Conservation (phyloP, 2,888 invertebrate species). For the Caenorhabditis sinica region DNA sequence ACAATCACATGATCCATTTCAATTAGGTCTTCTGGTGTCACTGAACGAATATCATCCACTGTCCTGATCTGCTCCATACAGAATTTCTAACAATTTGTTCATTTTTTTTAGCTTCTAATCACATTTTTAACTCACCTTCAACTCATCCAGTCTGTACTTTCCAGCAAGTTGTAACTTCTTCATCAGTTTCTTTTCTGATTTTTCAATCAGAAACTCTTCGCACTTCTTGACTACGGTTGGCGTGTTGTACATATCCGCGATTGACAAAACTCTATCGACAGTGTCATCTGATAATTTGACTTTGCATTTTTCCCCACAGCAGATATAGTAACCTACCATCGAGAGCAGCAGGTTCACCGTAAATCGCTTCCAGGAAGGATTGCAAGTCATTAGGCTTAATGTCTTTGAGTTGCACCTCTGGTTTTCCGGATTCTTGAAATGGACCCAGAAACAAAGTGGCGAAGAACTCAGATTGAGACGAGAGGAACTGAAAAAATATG, state of each 20-base stretch:
- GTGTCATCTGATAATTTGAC: background rate
- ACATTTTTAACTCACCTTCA: background rate
- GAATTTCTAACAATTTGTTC: background rate
- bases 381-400: background rate
- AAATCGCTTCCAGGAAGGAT: background rate
- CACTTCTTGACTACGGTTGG: background rate
- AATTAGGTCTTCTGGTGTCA: background rate
- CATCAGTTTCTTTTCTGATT: background rate
- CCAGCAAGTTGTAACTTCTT: background rate
- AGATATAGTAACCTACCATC: background rate
- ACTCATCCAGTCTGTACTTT: background rate
- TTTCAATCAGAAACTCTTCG: background rate
- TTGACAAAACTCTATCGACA: background rate
- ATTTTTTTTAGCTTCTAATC: too few relatives aligned
- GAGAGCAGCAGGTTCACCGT: background rate
- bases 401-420: background rate
- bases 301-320: background rate
- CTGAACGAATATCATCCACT: background rate
- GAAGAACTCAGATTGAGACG: background rate
- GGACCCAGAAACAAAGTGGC: background rate
- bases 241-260: background rate
- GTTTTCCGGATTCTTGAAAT: background rate
- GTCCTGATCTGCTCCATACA: background rate
- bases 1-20: background rate
- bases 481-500: constrained; percentile 2